Base-by-base conservation (phyloP, 2,797 vertebrate species). In the Microchirus variegatus region DNA sequence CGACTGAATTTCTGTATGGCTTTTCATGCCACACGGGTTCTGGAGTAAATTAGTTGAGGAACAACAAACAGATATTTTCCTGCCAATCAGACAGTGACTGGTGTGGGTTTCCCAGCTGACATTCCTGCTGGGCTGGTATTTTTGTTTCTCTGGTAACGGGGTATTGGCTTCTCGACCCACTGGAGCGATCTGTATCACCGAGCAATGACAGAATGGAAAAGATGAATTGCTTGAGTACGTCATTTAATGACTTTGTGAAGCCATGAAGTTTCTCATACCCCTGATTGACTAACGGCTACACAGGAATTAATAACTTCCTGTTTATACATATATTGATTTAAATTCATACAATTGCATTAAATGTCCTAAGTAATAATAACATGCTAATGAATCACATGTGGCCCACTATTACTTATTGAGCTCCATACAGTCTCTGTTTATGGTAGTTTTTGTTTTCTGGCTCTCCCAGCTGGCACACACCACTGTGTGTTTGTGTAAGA, bases 81-180 rank as follows among this genome's bases (percentile, higher is more conserved):
- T 10, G 41, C 63, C 31, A 5, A 58, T 71, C 31, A 18, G 57
- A 55, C 43, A 56, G 42, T 42, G 67, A 64, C 68, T 58, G 56
- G 46, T 63, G 60, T 70, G 51, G 51, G 49, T 70, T 84, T 79
- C 69, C 63, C 71, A 66, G 77, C 79, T 15, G 36, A 51, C 54
- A 55, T 68, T 70, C 73, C 73, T 64, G 71, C 78, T 68, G 77
- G 67, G 65, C 55, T 71, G 67, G 67, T 79, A 74, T 84, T 83
- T 77, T 42, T 64, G 43, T 81, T 68, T 72, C 59, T 78, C 67
- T 70, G 55, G 46, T 78, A 70, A 68, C 53, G 13, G 18, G 14
- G 51, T 65, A 48, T 76, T 16, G 48, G 64, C 58, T 53, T 71
- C 51, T 70, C 74, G 65, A 83, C 59, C 65, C 58, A 60, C 54